These are phyloP conservation scores for Lepus oiostolus DNA, from an alignment of 2,797 vertebrate species.

Conservation along the genomic window DNA sequence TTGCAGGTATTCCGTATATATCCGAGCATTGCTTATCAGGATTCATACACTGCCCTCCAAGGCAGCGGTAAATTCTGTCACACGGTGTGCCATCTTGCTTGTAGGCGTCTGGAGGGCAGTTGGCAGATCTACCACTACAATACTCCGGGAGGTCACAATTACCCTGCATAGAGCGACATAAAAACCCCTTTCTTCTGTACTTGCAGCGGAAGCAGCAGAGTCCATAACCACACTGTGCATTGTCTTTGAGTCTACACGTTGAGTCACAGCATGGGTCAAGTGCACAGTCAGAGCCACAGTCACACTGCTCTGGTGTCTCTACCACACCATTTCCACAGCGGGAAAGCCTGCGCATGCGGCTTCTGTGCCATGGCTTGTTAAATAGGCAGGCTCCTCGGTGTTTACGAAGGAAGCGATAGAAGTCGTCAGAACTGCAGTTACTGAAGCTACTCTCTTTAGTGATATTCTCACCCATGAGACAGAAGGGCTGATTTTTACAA, in stretches of 20 bases:
- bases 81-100: conserved; percentile 80
- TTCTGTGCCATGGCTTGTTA: conserved; percentile 66
- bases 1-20: conserved; percentile 75
- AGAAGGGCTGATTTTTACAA: conserved; percentile 63
- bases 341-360: not conserved
- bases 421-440: conserved; percentile 81
- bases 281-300: not conserved
- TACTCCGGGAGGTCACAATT: conserved; percentile 86
- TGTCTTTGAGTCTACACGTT: not conserved
- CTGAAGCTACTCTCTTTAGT: conserved; percentile 75
- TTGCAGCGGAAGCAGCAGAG: conserved; percentile 65
- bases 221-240: conserved; percentile 39
- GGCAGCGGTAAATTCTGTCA: conserved; percentile 67
- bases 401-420: conserved; percentile 45
- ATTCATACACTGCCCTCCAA: conserved; percentile 63
- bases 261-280: conserved; percentile 44
- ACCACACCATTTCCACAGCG: conserved; percentile 76
- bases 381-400: conserved; percentile 73
- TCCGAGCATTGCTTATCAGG: conserved; percentile 58
- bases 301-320: conserved; percentile 72
- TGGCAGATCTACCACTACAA: conserved; percentile 66
- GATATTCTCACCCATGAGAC: conserved; percentile 59
- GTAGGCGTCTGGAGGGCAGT: conserved; percentile 79
- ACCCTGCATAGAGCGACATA: conserved; percentile 37
- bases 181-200: not conserved